Evolutionary conservation across 2,113 vertebrate genomes (phyloP).

Genomic region (Calidris pugnax): DNA sequence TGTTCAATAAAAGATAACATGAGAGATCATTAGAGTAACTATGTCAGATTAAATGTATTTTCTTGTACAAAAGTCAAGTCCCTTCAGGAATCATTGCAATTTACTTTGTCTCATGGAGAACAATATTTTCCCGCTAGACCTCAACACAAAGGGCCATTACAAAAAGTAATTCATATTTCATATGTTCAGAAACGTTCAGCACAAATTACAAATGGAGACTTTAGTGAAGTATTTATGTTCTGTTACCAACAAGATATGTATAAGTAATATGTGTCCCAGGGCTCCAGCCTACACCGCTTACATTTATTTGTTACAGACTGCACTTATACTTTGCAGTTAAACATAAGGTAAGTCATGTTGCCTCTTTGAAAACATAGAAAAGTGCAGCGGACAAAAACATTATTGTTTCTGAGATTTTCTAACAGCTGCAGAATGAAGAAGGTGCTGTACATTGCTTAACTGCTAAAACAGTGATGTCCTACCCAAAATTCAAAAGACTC

Average conservation of each 20-base stretch:
- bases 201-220: slow-evolving; percentile 87
- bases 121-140: slow-evolving; percentile 78
- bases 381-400: slow-evolving; percentile 36
- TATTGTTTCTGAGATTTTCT: slow-evolving; percentile 64
- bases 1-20: slow-evolving; percentile 81
- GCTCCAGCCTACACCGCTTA: slow-evolving; percentile 80
- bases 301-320: slow-evolving; percentile 83
- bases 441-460: background rate
- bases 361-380: slow-evolving; percentile 56
- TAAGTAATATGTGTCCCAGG: slow-evolving; percentile 85
- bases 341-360: slow-evolving; percentile 58
- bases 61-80: slow-evolving; percentile 75
- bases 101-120: slow-evolving; percentile 84
- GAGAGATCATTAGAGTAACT: slow-evolving; percentile 80
- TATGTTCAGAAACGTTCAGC: slow-evolving; percentile 83
- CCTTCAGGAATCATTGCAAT: slow-evolving; percentile 82
- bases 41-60: slow-evolving; percentile 83
- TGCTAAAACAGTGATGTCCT: background rate
- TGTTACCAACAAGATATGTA: slow-evolving; percentile 87
- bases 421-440: background rate
- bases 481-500: background rate
- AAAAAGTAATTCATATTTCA: slow-evolving; percentile 94
- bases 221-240: slow-evolving; percentile 93
- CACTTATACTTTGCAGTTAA: slow-evolving; percentile 63
- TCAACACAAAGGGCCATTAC: slow-evolving; percentile 86